These are phyloP conservation scores for Melanaphis sacchari DNA, from an alignment of 1,140 invertebrate genomes.

Conservation along the genomic window DNA sequence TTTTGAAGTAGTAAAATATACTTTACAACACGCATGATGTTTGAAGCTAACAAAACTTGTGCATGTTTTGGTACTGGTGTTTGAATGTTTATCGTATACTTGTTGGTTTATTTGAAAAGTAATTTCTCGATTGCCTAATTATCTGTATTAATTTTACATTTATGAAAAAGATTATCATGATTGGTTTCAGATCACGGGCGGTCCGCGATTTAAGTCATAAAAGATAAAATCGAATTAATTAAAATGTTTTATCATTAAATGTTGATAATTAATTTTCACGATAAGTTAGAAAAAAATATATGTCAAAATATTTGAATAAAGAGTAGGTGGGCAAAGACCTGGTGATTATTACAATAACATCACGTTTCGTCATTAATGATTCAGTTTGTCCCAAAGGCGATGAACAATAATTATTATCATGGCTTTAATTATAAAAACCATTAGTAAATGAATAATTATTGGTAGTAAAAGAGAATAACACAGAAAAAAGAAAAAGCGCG, in stretches of 20 bases:
- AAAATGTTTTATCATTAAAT: not conserved
- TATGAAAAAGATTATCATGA: not conserved
- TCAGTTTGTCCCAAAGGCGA: not conserved
- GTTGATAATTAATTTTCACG: not conserved
- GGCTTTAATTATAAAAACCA: constrained; percentile 39
- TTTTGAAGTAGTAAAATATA: not conserved
- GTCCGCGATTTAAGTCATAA: not conserved
- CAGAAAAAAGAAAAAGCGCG: not conserved
- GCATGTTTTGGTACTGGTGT: not conserved
- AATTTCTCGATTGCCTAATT: not conserved
- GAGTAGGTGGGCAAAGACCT: not conserved
- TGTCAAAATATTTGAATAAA: not conserved
- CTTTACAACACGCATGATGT: not conserved
- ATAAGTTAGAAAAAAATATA: not conserved
- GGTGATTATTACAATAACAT: constrained; percentile 30
- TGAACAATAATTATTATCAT: constrained; percentile 26
- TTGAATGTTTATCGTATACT: not conserved
- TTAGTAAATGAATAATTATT: constrained; percentile 30
- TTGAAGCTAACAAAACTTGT: not conserved
- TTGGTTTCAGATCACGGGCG: not conserved
- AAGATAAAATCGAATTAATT: not conserved
- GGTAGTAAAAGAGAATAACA: not conserved
- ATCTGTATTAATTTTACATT: not conserved
- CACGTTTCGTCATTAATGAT: constrained; percentile 25
- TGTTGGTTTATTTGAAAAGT: not conserved